Conservation (phyloP, 2,113 vertebrate genomes). For the Hydrolagus affinis region DNA sequence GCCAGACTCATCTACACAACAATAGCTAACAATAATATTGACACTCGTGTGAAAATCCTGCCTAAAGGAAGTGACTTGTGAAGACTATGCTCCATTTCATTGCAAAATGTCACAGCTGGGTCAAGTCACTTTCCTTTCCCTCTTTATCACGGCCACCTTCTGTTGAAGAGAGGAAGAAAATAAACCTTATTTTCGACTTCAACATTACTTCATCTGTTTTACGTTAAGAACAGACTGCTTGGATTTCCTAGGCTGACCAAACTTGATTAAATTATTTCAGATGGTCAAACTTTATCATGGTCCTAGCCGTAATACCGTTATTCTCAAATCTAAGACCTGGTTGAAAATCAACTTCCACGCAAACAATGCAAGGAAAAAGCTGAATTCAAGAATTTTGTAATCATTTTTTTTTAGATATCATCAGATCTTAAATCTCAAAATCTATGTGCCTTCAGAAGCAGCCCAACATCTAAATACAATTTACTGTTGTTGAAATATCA, state of each 20-base stretch:
- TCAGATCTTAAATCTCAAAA: no score
- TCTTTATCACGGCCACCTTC: background rate
- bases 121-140: background rate
- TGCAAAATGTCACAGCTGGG: background rate
- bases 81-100: background rate
- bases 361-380: no score
- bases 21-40: constrained; percentile 5
- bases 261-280: no score
- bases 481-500: no score
- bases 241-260: background rate
- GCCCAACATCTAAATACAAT: no score
- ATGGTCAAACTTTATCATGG: background rate
- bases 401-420: no score
- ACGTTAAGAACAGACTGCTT: background rate
- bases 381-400: no score
- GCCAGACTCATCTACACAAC: background rate
- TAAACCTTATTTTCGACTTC: background rate
- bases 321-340: background rate
- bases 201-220: background rate
- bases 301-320: background rate
- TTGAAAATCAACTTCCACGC: no score
- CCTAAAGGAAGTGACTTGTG: no score
- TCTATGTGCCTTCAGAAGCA: no score
- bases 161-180: background rate
- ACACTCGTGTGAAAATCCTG: background rate